A percentile compares a stretch with the other conserved stretches of the same genome.
Conservation (phyloP, 2,113 vertebrate genomes). For the Brachyhypopomus occidentalis region DNA sequence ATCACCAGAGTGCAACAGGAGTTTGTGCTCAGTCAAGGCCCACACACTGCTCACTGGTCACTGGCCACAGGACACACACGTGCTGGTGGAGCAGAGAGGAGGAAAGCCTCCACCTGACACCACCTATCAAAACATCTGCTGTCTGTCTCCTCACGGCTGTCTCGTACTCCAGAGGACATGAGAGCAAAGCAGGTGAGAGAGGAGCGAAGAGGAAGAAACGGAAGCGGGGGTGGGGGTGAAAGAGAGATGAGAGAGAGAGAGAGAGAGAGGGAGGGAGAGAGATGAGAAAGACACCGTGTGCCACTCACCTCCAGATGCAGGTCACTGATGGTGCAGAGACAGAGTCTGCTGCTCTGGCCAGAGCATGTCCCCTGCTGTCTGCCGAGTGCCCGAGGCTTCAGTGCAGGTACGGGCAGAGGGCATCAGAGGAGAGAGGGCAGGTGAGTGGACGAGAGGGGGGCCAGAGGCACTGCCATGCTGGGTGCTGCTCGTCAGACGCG, state of each 20-base stretch:
- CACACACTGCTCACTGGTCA: too few species aligned
- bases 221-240: too few species aligned
- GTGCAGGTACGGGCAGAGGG: slow-evolving; percentile 17
- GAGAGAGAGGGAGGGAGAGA: neutral
- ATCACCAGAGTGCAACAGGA: too few species aligned
- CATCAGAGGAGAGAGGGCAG: slow-evolving; percentile 14
- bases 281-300: neutral
- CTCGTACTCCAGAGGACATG: too few species aligned
- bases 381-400: slow-evolving; percentile 20
- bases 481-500: slow-evolving; percentile 21
- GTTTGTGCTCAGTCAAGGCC: too few species aligned
- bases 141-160: too few species aligned
- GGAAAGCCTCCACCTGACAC: neutral
- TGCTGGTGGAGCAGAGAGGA: neutral
- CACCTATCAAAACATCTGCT: neutral
- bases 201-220: neutral
- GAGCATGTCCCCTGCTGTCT: slow-evolving; percentile 43
- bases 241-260: neutral
- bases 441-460: slow-evolving; percentile 1
- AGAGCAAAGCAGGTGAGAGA: neutral
- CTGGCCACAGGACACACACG: too few species aligned
- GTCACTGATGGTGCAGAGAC: slow-evolving; percentile 47
- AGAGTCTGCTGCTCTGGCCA: slow-evolving; percentile 41
- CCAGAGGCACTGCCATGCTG: slow-evolving; percentile 40
- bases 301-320: slow-evolving; percentile 49